These are phyloP conservation scores for Tuta absoluta DNA, from an alignment of 2,888 invertebrate species.

Conservation along the genomic window DNA sequence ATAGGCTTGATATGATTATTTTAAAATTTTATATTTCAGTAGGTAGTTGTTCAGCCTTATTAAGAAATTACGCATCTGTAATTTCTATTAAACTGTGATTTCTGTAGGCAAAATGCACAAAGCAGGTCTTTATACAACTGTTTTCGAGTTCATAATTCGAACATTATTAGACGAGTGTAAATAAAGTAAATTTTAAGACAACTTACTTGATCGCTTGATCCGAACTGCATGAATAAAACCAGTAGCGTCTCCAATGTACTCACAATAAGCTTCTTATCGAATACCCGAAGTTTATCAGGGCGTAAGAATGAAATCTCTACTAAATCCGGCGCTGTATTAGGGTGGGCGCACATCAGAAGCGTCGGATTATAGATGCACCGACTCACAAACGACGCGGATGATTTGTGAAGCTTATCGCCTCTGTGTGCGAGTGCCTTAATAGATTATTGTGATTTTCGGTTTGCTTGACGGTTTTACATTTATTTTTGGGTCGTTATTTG, in stretches of 20 bases:
- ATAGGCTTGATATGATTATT: too few relatives aligned
- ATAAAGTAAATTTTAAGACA: too few relatives aligned
- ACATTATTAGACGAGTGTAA: too few relatives aligned
- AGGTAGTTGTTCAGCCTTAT: too few relatives aligned
- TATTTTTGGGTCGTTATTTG: neutral
- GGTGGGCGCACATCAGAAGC: conserved; percentile 13
- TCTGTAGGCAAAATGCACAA: too few relatives aligned
- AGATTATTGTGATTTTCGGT: neutral
- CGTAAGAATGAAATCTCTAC: conserved; percentile 16
- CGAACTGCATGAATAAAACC: neutral
- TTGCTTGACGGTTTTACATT: neutral
- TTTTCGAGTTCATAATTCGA: too few relatives aligned
- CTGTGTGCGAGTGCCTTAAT: neutral
- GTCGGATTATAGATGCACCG: conserved; percentile 19
- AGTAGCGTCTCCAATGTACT: neutral
- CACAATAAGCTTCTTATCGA: conserved; percentile 5
- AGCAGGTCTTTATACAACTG: too few relatives aligned
- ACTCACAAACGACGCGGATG: neutral
- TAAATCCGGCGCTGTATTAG: conserved; percentile 11
- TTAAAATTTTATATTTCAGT: too few relatives aligned
- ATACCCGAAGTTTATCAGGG: conserved; percentile 26
- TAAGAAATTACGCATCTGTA: too few relatives aligned
- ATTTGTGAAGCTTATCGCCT: conserved; percentile 15
- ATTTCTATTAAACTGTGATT: too few relatives aligned
- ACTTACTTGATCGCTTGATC: too few relatives aligned